Base-by-base conservation (phyloP, 2,888 invertebrate genomes). In the Harpagoxenus sublaevis region DNA sequence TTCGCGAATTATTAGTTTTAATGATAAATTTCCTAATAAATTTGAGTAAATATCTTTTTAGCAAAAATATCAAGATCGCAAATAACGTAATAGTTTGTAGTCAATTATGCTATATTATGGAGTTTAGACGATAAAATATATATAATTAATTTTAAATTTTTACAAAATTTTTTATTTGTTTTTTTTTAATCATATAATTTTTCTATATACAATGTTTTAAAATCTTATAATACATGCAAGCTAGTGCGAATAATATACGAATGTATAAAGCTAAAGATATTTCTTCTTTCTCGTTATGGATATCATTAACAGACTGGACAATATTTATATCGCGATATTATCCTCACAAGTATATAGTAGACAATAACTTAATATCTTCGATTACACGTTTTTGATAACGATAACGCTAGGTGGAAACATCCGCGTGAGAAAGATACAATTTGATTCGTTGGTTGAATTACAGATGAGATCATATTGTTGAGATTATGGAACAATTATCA, bases 301-400 rank as follows among this genome's bases (percentile, higher is more conserved):
- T 39, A 55, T 55, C 8, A 42, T 57, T 10, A 42, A 57, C 6
- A 18, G 2, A 28, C 3, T 9, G 10, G 8, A 53, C 1, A 23
- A 42, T 39, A 23, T 71, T 42, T 23, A 66, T 45, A 35, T 51
- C 51, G 6, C n/a, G 12, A 31, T 60, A 31, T 60, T 12, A 57
- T 74, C 15, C 12, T 39, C 18, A 53, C 23, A 23, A 57, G 45
- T 74, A 45, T 31, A 2, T 31, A 45, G 10, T 8, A n/a, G 4
- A 74, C 3, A 74, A 12, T n/a, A 39, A 23, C 2, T 15, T 23
- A 71, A 15, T 55, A 57, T 60, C 28, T 42, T 42, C 8, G 31
- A 31, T 57, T 73, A 15, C 8, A 39, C 8, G 10, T 42, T 60
- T n/a, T 45, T 31, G 42, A 74, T 74, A 74, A 60, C 31, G 45